Base-by-base conservation (phyloP, 2,797 vertebrate species). In the Harpagifer antarcticus region DNA sequence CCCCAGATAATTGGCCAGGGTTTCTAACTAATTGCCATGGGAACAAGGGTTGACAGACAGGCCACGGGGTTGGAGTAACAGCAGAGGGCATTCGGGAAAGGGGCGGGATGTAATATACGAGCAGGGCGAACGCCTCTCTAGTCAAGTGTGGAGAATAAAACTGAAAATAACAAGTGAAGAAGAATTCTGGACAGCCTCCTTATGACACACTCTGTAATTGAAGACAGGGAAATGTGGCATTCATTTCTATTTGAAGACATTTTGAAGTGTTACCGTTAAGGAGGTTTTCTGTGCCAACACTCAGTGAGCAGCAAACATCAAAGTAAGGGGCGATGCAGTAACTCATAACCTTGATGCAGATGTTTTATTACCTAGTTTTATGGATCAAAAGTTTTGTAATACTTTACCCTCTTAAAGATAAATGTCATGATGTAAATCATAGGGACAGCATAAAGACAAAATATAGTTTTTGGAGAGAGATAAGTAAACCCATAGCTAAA, bases 11-110 rank as follows among this genome's bases (percentile, higher is more conserved):
- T 90, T 90, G 83, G 63, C 85, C 58, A 11, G 27, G 60, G 85
- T 68, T 88, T 83, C 62, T 43, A 19, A 58, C 81, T 90, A 85
- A 88, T 83, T 79, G 81, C 86, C 82, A 89, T 88, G 84, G 87
- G 77, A 91, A 86, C 90, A 37, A 31, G 81, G 75, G 86, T 88
- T 84, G 72, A 87, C 66, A 84, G 88, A 86, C 84, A 44, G 85
- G 84, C 83, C 88, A 85, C 54, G 3, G 74, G 78, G 75, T 76
- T 85, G 85, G 74, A 83, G 88, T 57, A 84, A 78, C 68, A 54
- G 81, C 68, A 47, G 78, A 54, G 73, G 70, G 74, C 70, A 0
- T 83, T 86, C 42, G 60, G 75, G 72, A 49, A 80, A 79, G 67
- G 74, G 68, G 72, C 27, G 65, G 76, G 83, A 52, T 47, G 69